A percentile compares a stretch with the other conserved stretches of the same genome.
phyloP scores from a whole-genome alignment of 2,888 invertebrate species.

The Lasioglossum morio region DNA sequence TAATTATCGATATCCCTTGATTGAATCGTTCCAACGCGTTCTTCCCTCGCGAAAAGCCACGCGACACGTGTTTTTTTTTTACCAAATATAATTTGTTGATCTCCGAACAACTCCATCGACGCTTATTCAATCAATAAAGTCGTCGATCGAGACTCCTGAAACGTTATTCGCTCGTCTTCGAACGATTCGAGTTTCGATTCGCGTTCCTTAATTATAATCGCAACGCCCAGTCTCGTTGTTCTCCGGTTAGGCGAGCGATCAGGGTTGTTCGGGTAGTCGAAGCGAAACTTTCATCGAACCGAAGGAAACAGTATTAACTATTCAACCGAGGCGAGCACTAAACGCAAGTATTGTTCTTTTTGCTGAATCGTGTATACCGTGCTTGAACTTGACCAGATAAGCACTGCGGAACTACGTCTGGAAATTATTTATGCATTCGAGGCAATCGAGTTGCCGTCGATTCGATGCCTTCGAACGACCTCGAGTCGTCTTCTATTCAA shows the following conservation, averaged over 20 bases:
- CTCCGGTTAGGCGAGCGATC: not conserved
- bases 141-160: not conserved
- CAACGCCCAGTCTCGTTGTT: not conserved
- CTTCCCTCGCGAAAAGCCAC: not conserved
- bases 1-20: not conserved
- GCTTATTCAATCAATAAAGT: not conserved
- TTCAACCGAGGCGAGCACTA: not conserved
- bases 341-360: not conserved
- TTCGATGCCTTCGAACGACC: too few species aligned
- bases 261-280: not conserved
- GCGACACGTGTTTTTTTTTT: not conserved
- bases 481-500: not conserved
- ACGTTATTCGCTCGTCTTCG: not conserved
- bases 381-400: not conserved
- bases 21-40: not conserved
- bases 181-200: not conserved
- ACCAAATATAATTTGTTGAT: conserved; percentile 4
- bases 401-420: not conserved
- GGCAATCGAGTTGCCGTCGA: not conserved
- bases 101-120: conserved; percentile 54
- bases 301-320: not conserved
- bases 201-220: not conserved
- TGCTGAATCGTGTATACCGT: not conserved
- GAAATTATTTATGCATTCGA: not conserved
- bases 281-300: not conserved